Percentiles rank a stretch among this genome's conserved stretches.
phyloP scores from a whole-genome alignment of 2,888 invertebrate genomes.

The Graphium colonna region DNA sequence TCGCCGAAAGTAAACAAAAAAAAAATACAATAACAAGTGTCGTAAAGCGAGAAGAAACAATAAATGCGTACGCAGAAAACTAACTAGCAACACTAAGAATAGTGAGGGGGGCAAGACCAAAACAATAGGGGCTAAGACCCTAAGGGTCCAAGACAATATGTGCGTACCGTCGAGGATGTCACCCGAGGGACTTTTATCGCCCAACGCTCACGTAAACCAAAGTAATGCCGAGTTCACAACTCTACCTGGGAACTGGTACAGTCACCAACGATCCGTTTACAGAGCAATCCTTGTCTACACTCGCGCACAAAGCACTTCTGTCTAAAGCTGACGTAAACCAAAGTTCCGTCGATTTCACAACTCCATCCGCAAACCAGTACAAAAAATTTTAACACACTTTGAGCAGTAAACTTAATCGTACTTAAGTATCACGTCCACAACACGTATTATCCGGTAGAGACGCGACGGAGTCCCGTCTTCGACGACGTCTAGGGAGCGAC shows the following conservation, averaged over 20 bases:
- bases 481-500: slow-evolving; percentile 47
- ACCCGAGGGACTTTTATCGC: slow-evolving; percentile 37
- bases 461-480: slow-evolving; percentile 32
- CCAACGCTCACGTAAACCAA: slow-evolving; percentile 20
- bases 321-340: too few relatives aligned
- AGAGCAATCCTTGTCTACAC: slow-evolving; percentile 35
- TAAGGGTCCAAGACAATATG: slow-evolving; percentile 41
- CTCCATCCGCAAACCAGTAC: background rate
- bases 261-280: slow-evolving; percentile 26
- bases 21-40: slow-evolving; percentile 32
- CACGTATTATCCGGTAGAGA: slow-evolving; percentile 30
- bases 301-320: slow-evolving; percentile 38
- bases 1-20: slow-evolving; percentile 29
- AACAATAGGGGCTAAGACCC: slow-evolving; percentile 58
- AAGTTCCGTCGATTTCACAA: too few relatives aligned
- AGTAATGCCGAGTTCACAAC: slow-evolving; percentile 30
- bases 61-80: slow-evolving; percentile 40
- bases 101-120: slow-evolving; percentile 35
- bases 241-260: slow-evolving; percentile 34
- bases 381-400: background rate
- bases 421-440: background rate
- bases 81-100: slow-evolving; percentile 44
- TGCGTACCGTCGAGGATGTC: slow-evolving; percentile 51
- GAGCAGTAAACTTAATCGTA: background rate
- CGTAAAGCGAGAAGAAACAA: slow-evolving; percentile 41